These are phyloP conservation scores for Dicaeum eximium DNA, from an alignment of 2,113 vertebrate species.

Conservation along the genomic window DNA sequence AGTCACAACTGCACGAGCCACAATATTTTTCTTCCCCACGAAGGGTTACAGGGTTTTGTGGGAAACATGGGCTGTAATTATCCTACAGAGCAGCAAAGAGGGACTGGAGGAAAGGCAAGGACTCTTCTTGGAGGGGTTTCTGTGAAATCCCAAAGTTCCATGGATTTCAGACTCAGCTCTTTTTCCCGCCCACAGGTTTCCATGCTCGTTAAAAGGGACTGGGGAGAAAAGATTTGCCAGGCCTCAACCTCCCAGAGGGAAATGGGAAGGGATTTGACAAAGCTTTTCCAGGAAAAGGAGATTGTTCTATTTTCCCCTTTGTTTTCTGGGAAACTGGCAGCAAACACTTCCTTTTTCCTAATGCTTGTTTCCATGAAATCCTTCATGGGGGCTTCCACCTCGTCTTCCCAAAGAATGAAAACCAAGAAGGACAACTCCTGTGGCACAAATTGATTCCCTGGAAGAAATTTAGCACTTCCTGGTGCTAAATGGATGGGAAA, in stretches of 20 bases:
- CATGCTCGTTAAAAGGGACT: not conserved
- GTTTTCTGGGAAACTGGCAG: not conserved
- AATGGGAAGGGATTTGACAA: not conserved
- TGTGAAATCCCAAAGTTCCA: not conserved
- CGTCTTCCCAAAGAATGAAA: not conserved
- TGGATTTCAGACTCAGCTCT: not conserved
- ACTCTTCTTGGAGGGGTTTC: not conserved
- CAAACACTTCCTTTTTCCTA: not conserved
- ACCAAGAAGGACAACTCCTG: not conserved
- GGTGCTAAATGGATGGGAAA: not conserved
- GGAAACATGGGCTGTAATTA: not conserved
- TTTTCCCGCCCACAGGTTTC: not conserved
- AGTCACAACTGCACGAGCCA: constrained; percentile 34
- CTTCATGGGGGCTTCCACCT: not conserved
- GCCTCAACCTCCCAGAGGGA: not conserved
- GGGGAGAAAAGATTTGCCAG: not conserved
- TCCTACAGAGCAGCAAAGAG: not conserved
- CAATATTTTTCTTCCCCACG: constrained; percentile 7
- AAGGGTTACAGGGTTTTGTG: not conserved
- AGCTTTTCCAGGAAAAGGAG: not conserved
- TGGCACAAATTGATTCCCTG: not conserved
- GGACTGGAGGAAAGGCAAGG: not conserved
- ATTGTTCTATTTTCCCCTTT: not conserved
- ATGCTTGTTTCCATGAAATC: not conserved
- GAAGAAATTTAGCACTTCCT: not conserved